Evolutionary conservation across 2,797 vertebrate genomes (phyloP), one percentile per base, ranked within the genome.

Genomic region (Coendou prehensilis): DNA sequence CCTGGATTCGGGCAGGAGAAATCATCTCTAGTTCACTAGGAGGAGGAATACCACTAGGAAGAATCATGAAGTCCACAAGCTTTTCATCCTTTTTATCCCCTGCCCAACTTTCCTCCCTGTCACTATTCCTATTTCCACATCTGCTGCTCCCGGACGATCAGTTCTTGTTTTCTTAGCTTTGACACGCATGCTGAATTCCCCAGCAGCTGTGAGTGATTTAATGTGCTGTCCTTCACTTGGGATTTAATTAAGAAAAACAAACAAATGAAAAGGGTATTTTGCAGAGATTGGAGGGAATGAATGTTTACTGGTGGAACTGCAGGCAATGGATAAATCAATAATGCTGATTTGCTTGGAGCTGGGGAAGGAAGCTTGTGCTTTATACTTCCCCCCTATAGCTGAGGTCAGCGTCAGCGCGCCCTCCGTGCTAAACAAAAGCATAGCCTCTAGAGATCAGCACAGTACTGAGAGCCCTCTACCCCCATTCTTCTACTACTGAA

Each of bases 121-220:
- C 75, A 61, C 47, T 14, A 50, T 47, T 41, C n/a, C 26, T 17
- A 54, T 84, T 85, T 64, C 13, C 61, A 6, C 8, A 7, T 45
- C 3, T 52, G 45, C 17, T 50, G 22, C 50, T 63, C 30, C 59
- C 30, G 63, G 50, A 56, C 5, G 54, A 20, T 28, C 28, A 6
- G 10, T 63, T 78, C 22, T 67, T 93, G 37, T n/a, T 88, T 89
- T 61, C 33, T 93, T 69, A 64, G 26, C 73, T 83, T 86, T 91
- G 22, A 52, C 5, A n/a, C 18, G 3, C 8, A 5, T 45, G 33
- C 30, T 26, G 57, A 59, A 89, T 45, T 87, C 9, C 9, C 10
- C 52, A 61, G 79, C 87, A 73, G 28, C 1, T 61, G 5, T 61
- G 56, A 67, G 33, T 56, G 17, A 79, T 41, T 71, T 41, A 33